Base-by-base conservation (phyloP, 2,888 invertebrate genomes). In the Nemoura dubitans region DNA sequence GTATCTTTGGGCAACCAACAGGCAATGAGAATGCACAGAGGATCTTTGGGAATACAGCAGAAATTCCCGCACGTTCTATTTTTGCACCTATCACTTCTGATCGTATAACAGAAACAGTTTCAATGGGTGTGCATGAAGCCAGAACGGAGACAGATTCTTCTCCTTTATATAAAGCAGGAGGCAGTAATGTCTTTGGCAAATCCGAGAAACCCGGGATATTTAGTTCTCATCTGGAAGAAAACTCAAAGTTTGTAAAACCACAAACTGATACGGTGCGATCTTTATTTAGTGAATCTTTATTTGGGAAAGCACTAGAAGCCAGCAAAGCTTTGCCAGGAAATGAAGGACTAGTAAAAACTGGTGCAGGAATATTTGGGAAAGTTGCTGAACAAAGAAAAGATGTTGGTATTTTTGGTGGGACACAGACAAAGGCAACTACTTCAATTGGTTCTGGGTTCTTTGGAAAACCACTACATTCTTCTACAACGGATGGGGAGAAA, bases 1-100 rank as follows among this genome's bases (percentile, higher is more conserved):
- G 81, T 30, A 81, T 81, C 14, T 81, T 81, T 81, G 81, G 81
- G n/a, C 59, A 59, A 21, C 21, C 2, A 14, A 7, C 59, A 59
- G 59, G 6, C 14, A 14, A 2, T 59, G 59, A 59, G 21, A 59
- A 59, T 59, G 21, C 16, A 1, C 59, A 59, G 21, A 59, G 21
- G 2, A 59, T 14, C 59, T 59, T 59, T 59, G 10, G 59, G 16
- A 59, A 21, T 16, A 7, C 59, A 16, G 21, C 16, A 10, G 59
- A 59, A 21, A 59, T 59, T 1, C 59, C 14, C 2, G 59, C 59
- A 6, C 36, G 36, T 36, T 36, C 36, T 10, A 36, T 10, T 3
- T 36, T 36, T 36, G 36, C 36, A 36, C 36, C 36, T 3, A 36
- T 6, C 36, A 36, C 10, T 10, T 36, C 10, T 10, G 36, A 36